phyloP scores from a whole-genome alignment of 2,888 invertebrate genomes.

The Sarcophaga caerulescens region DNA sequence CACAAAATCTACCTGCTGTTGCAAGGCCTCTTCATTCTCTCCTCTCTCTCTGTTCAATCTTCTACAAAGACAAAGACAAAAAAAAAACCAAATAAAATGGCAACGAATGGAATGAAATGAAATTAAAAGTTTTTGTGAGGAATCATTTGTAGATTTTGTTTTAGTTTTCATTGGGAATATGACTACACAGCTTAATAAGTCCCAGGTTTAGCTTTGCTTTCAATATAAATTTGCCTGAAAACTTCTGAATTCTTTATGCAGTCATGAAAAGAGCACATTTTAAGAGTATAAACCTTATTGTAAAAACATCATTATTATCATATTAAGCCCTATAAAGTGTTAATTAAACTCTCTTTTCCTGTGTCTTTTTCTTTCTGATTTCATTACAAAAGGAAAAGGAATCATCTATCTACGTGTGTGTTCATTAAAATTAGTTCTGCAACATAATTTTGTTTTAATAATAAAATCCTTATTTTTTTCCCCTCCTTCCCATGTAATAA shows the following conservation, averaged over 20 bases:
- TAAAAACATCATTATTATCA: constrained; percentile 10
- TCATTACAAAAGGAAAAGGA: not conserved
- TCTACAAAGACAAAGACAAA: not conserved
- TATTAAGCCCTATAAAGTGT: constrained; percentile 44
- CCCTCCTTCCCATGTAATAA: not conserved
- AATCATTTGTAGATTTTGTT: constrained; percentile 45
- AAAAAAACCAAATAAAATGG: not conserved
- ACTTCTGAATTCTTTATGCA: not conserved
- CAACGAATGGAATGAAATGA: not conserved
- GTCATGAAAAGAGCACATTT: too few species aligned
- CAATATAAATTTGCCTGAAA: not conserved
- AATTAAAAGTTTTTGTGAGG: constrained; percentile 28
- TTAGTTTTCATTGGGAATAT: not conserved
- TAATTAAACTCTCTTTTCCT: constrained; percentile 50
- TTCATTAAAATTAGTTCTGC: constrained; percentile 31
- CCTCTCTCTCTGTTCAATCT: too few species aligned
- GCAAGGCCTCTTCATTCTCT: not conserved
- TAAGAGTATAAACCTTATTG: not conserved
- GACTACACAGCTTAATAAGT: not conserved
- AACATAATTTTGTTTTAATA: constrained; percentile 33
- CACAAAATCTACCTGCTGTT: constrained; percentile 35
- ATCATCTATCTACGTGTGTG: constrained; percentile 7
- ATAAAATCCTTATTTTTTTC: constrained; percentile 24
- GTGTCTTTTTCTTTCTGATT: not conserved
- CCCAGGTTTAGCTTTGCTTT: not conserved